A percentile compares a stretch with the other conserved stretches of the same genome.
Evolutionary conservation across 2,113 vertebrate genomes (phyloP).

Genomic region (Salvelinus fontinalis): DNA sequence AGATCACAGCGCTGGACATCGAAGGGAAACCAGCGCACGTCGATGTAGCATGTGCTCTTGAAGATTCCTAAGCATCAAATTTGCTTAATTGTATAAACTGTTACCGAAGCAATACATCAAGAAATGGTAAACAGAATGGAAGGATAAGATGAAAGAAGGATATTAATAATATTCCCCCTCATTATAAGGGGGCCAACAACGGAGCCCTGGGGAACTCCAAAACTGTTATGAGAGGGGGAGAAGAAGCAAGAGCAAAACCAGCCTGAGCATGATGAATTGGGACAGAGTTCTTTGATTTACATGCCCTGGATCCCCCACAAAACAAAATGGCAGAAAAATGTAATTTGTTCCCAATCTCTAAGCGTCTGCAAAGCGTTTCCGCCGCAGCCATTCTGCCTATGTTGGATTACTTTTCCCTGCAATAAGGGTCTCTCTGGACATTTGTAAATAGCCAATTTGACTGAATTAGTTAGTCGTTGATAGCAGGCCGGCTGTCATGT

Average conservation of each 20-base stretch:
- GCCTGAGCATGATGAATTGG: neutral
- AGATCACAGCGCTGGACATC: slow-evolving; percentile 71
- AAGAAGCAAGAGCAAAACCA: neutral
- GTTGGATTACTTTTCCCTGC: slow-evolving; percentile 1
- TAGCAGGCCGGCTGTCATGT: neutral
- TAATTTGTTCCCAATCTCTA: slow-evolving; percentile 25
- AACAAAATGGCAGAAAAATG: slow-evolving; percentile 21
- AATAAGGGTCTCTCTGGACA: slow-evolving; percentile 11
- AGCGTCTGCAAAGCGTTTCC: slow-evolving; percentile 9
- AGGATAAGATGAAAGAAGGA: too few species aligned
- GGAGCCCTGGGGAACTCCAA: neutral
- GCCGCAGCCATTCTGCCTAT: neutral
- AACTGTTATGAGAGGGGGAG: neutral
- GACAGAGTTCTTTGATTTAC: slow-evolving; percentile 13
- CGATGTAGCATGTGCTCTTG: slow-evolving; percentile 72
- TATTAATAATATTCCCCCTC: neutral
- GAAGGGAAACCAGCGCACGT: slow-evolving; percentile 75
- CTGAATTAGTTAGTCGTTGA: neutral
- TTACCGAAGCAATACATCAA: neutral
- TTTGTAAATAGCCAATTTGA: slow-evolving; percentile 1
- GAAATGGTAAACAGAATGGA: too few species aligned
- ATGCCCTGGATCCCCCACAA: slow-evolving; percentile 10
- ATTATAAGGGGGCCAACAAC: neutral
- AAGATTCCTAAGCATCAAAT: slow-evolving; percentile 61
- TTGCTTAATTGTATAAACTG: neutral